Base-by-base conservation (phyloP, 2,888 invertebrate species). In the Acleris literana region DNA sequence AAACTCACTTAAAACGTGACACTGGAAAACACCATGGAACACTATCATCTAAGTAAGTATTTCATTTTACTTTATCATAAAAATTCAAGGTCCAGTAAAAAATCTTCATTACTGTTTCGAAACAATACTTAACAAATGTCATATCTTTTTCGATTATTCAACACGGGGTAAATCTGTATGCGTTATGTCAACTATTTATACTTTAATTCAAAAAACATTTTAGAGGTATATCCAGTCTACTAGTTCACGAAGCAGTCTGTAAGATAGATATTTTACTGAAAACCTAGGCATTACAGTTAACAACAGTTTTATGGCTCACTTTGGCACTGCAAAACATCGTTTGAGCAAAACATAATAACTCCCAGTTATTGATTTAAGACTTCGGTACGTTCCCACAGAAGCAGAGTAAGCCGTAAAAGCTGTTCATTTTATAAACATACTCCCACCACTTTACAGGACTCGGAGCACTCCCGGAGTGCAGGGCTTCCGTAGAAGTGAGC, bases 391-490 rank as follows among this genome's bases (percentile, higher is more conserved):
- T 80, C 76, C 81, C 77, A 79, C 85, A 88, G 90, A 87, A 86
- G 85, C 91, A 89, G 87, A 91, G 92, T 90, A 88, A 91, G 90
- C 91, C 92, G 83, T 90, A 88, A 88, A 90, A 87, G 85, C 87
- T 87, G 86, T 69, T 66, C 53, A 71, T 72, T 70, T 76, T 76
- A 81, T 76, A 75, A 79, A 81, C 74, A 33, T 77, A 74, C 73
- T 79, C 73, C 73, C 74, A 72, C 76, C 68, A 69, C 73, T 70
- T 75, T 76, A 76, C 76, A 74, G 53, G 65, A 59, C 52, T 48
- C 68, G 69, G 64, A 71, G 70, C 71, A 63, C 66, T 65, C 48
- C 22, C 48, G 51, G 48, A 48, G 44, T 25, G 16, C 20, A n/a
- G 33, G 44, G 18, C 48, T n/a, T n/a, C 59, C 53, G 22, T 44